phyloP scores from a whole-genome alignment of 2,888 invertebrate genomes.

The Iselma pallidipennis region DNA sequence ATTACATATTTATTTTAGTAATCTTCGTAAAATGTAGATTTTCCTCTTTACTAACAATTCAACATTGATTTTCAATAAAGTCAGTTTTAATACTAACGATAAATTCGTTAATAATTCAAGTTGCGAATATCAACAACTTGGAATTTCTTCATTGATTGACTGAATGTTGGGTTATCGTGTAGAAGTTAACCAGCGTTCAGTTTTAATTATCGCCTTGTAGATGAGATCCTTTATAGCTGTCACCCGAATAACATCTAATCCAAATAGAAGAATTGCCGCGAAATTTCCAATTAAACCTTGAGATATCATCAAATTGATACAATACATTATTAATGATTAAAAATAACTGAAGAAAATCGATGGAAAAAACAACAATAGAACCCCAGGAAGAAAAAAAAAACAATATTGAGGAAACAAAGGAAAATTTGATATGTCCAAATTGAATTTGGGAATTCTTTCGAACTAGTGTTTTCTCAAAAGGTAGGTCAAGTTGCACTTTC shows the following conservation, averaged over 20 bases:
- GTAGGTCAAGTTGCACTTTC: not conserved
- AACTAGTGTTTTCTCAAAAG: not conserved
- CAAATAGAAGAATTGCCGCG: not conserved
- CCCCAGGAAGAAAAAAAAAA: not conserved
- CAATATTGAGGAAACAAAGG: not conserved
- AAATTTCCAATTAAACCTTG: not conserved
- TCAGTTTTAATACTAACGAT: not conserved
- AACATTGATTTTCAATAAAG: not conserved
- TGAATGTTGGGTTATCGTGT: not conserved
- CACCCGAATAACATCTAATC: not conserved
- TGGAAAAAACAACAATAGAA: no score
- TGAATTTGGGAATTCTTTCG: not conserved
- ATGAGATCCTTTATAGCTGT: slow-evolving; percentile 1
- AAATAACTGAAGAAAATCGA: not conserved
- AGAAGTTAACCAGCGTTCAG: not conserved
- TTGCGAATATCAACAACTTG: not conserved
- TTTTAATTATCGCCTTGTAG: not conserved
- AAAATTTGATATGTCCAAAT: not conserved
- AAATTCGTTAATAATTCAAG: not conserved
- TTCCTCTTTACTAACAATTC: no score
- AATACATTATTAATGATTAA: not conserved
- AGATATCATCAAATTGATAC: no score
- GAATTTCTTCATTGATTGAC: not conserved
- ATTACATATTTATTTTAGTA: no score
- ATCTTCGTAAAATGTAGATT: no score